Base-by-base conservation (phyloP, 1,140 invertebrate genomes). In the Hormaphis cornu region DNA sequence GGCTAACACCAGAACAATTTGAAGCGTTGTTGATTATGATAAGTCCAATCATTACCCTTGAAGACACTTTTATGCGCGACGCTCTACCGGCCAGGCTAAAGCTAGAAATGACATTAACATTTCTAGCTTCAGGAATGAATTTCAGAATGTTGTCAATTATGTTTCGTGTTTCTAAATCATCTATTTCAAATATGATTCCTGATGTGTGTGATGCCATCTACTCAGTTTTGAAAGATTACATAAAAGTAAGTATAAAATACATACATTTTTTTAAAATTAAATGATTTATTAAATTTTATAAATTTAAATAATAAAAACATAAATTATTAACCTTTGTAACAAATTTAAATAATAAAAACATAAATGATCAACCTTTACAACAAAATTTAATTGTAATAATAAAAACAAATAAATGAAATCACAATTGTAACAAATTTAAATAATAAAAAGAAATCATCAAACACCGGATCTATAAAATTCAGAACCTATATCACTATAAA, bases 31-130 rank as follows among this genome's bases (percentile, higher is more conserved):
- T 37, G 18, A 4, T 58, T 37, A 37, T 20, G 30, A 37, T 40
- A 37, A 37, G 30, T 58, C 54, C 37, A 20, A 58, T 40, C 10
- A 37, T 40, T 37, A 58, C 9, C 37, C 37, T 4, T 40, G 6
- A 24, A 12, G 58, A 44, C 20, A 46, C 58, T 26, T 20, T 59
- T 16, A 70, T 54, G 50, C 30, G 69, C 30, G n/a, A 24, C 22
- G 59, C 71, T 44, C 22, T 71, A 18, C n/a, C 40, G 14, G 63
- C 63, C 37, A 71, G 53, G 52, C 37, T 69, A 24, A 56, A 69
- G 44, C 18, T 46, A 54, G 71, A 69, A 46, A 40, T 69, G 10
- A 44, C 61, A 26, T 44, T 69, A 50, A 14, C 14, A 26, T 61
- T 37, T 20, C 37, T 71, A 33, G 63, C 50, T n/a, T 28, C 42